A percentile compares a stretch with the other conserved stretches of the same genome.
Evolutionary conservation across 2,797 vertebrate genomes (phyloP).

Genomic region (Sphaeramia orbicularis): DNA sequence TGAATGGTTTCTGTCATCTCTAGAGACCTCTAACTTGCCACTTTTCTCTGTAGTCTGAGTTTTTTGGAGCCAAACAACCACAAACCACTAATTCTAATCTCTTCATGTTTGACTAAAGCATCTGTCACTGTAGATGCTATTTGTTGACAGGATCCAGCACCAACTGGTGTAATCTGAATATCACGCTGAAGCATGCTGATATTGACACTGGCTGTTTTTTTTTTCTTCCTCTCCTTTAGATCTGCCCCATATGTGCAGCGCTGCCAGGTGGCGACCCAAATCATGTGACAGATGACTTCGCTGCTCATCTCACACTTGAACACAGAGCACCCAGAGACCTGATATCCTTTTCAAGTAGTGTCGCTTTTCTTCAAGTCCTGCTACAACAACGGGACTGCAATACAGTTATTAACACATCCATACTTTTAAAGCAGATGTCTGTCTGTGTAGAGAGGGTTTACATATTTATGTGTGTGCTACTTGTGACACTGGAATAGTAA

Average conservation of each 20-base stretch:
- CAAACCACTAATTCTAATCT: not conserved
- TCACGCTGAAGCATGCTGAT: conserved; percentile 11
- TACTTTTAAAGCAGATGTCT: not conserved
- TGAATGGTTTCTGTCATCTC: too few relatives aligned
- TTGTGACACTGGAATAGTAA: conserved; percentile 6
- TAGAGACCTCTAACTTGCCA: too few relatives aligned
- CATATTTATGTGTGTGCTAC: not conserved
- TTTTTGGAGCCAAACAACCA: too few relatives aligned
- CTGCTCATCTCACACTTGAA: conserved; percentile 99
- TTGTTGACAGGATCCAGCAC: conserved; percentile 15
- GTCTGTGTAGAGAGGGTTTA: not conserved
- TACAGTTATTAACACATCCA: not conserved
- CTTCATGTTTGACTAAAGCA: not conserved
- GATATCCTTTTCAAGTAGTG: conserved; percentile 92
- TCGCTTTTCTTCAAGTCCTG: not conserved
- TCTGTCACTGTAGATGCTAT: conserved; percentile 21
- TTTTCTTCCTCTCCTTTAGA: conserved; percentile 84
- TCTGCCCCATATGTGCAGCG: conserved; percentile 98
- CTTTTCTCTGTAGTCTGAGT: too few relatives aligned
- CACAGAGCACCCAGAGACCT: conserved; percentile 99
- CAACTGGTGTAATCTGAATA: conserved; percentile 10
- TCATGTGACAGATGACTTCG: conserved; percentile 99
- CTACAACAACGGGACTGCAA: not conserved
- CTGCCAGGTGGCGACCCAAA: conserved; percentile 99
- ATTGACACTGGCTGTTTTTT: not conserved